Conservation (phyloP, 2,888 invertebrate genomes). For the Diadromus collaris region DNA sequence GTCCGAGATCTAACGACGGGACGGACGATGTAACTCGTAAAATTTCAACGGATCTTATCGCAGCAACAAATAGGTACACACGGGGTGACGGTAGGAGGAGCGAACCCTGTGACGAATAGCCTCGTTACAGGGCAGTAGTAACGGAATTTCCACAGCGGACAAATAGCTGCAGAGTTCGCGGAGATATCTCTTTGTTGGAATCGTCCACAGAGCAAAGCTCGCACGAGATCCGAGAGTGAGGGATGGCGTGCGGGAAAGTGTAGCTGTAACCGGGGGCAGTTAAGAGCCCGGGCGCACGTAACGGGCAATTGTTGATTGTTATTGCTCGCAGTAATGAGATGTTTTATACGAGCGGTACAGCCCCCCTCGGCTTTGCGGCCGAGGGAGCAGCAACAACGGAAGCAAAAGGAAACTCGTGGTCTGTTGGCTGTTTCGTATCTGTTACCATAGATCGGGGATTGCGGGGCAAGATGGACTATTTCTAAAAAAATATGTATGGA, state of each 20-base stretch:
- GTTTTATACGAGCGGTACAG: slow-evolving; percentile 1
- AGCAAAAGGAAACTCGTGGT: not conserved
- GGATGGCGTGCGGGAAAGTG: slow-evolving; percentile 30
- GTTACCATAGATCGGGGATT: not conserved
- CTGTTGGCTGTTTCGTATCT: not conserved
- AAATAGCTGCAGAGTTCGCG: slow-evolving; percentile 26
- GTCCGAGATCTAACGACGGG: not conserved
- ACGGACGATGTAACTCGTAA: not conserved
- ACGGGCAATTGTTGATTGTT: slow-evolving; percentile 27
- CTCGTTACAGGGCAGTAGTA: not conserved
- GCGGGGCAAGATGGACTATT: too few species aligned
- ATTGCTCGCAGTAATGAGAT: slow-evolving; percentile 29
- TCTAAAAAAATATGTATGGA: too few species aligned
- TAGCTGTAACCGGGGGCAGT: slow-evolving; percentile 20
- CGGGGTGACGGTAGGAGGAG: not conserved
- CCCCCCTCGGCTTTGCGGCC: not conserved
- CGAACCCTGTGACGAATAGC: slow-evolving; percentile 13
- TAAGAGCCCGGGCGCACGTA: slow-evolving; percentile 7
- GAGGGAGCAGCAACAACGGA: not conserved
- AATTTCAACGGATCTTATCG: slow-evolving; percentile 1
- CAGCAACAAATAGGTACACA: not conserved
- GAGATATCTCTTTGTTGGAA: slow-evolving; percentile 19
- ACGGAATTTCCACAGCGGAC: slow-evolving; percentile 6
- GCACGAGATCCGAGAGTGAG: not conserved
- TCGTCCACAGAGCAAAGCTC: not conserved